Base-by-base conservation (phyloP, 2,797 vertebrate species). In the Rhodeus uyekii region DNA sequence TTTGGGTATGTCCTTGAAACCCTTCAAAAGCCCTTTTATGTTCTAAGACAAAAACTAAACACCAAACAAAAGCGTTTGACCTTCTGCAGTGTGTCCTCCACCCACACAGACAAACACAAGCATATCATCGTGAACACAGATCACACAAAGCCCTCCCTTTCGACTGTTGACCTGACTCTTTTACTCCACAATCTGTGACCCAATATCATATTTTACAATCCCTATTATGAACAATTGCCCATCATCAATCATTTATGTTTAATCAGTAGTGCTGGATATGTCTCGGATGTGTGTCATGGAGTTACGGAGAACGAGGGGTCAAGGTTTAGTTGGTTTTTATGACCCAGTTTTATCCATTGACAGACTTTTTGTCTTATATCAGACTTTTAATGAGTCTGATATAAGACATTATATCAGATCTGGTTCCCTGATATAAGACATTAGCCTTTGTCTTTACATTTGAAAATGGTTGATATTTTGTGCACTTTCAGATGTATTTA, bases 91-190 rank as follows among this genome's bases (percentile, higher is more conserved):
- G 48, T 55, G 32, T 64, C 34, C 42, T 42, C 61, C 53, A 18
- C 44, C 77, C 36, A 27, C 22, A 46, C 29, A 48, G 42, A 32
- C 60, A 81, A 22, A 81, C 19, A 36, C 39, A 75, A 76, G 7
- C 39, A 24, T 2, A 5, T 69, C 61, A 60, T 50, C 53, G 32
- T 36, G 10, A n/a, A 29, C 67, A 72, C 36, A 1, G 24, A 58
- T 58, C 24, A 16, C 63, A 50, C 39, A n/a, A 8, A 34, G 75
- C 69, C 29, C 76, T 46, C 27, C n/a, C 22, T 44, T 5, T 8
- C 32, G 50, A 76, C 46, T 74, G 82, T 74, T 83, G 53, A 86
- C 78, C 79, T 80, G 80, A 86, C 71, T 76, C 87, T 46, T 76
- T 18, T 34, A 58, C 46, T 81, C 22, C 64, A n/a, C 24, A 27